Percentiles rank a stretch among this genome's conserved stretches.
Conservation (phyloP, 2,113 vertebrate species). For the Pollachius pollachius region DNA sequence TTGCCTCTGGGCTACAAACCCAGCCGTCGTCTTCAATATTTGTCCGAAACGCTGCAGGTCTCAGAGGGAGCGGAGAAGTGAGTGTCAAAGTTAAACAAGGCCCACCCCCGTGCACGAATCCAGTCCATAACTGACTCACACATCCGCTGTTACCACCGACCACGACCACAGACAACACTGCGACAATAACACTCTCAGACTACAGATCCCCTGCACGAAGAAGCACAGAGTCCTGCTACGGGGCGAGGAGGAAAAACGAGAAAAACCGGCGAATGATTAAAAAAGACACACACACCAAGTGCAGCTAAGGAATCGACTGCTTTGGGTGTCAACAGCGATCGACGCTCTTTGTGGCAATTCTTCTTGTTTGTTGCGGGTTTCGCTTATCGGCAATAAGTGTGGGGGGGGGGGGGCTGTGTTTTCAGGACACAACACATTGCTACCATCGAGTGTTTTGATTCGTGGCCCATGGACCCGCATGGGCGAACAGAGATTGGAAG, state of each 20-base stretch:
- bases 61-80: too few relatives aligned
- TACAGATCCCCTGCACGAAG: too few relatives aligned
- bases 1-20: slow-evolving; percentile 25
- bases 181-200: too few relatives aligned
- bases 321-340: slow-evolving; percentile 25
- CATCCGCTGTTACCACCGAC: too few relatives aligned
- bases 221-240: too few relatives aligned
- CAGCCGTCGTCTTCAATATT: slow-evolving; percentile 27
- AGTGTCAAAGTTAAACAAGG: too few relatives aligned
- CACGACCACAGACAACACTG: too few relatives aligned
- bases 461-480: neutral
- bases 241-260: too few relatives aligned
- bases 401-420: slow-evolving; percentile 14
- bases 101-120: too few relatives aligned
- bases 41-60: neutral
- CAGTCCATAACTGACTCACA: too few relatives aligned
- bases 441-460: slow-evolving; percentile 1
- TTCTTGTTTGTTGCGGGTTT: slow-evolving; percentile 12
- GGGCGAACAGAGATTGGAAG: too few relatives aligned
- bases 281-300: neutral
- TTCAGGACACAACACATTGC: slow-evolving; percentile 9
- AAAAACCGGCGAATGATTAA: neutral
- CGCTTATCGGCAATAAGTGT: neutral
- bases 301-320: neutral
- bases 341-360: slow-evolving; percentile 21